Conservation (phyloP, 1,140 invertebrate species). For the Babylonia areolata region DNA sequence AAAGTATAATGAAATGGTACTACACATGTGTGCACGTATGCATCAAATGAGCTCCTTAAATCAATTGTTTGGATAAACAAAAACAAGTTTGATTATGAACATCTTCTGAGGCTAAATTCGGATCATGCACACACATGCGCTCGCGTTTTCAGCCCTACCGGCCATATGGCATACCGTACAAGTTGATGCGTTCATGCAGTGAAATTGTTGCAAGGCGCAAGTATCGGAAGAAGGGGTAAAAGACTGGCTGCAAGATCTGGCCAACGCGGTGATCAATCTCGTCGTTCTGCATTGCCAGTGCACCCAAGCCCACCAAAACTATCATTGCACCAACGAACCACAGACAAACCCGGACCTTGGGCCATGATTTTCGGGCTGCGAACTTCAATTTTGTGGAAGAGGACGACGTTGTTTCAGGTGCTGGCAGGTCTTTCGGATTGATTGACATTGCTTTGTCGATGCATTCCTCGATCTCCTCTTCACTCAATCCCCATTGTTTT, state of each 20-base stretch:
- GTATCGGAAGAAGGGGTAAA: neutral
- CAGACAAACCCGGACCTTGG: neutral
- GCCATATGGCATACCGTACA: neutral
- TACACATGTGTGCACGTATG: too few species aligned
- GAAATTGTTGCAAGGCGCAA: neutral
- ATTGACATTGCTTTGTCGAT: neutral
- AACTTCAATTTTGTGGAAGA: conserved; percentile 12
- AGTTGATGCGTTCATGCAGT: conserved; percentile 6
- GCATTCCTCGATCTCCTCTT: conserved; percentile 8
- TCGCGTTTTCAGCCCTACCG: too few species aligned
- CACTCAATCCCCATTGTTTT: conserved; percentile 2
- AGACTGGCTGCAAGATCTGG: neutral
- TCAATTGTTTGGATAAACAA: too few species aligned
- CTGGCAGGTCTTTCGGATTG: neutral
- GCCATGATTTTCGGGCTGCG: neutral
- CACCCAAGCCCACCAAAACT: neutral
- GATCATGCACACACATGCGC: too few species aligned
- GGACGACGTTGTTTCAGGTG: neutral
- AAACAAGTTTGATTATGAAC: too few species aligned
- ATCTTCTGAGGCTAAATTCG: too few species aligned
- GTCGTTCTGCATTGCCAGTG: neutral
- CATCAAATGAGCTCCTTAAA: too few species aligned
- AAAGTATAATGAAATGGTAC: too few species aligned
- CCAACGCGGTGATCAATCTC: neutral
- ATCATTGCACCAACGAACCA: neutral